Base-by-base conservation (phyloP, 2,113 vertebrate genomes). In the Marmota flaviventris region DNA sequence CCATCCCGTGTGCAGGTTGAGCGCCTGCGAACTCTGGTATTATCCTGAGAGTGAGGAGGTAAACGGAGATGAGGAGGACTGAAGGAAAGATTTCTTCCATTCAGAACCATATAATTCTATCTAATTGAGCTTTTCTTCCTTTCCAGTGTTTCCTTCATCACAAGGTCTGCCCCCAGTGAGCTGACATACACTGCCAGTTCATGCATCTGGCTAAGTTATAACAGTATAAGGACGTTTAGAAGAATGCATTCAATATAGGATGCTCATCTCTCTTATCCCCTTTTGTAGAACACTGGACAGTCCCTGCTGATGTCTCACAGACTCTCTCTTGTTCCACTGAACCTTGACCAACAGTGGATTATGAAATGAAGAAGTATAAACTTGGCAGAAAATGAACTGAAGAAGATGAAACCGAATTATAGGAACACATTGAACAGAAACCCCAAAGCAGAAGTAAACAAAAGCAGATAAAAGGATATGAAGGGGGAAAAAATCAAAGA, bases 361-460 rank as follows among this genome's bases (percentile, higher is more conserved):
- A 10, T 73, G 27, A 86, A 85, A 91, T 73, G 75, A 89, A 92
- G 42, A 48, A 34, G 18, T 73, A 7, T 85, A 73, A 96, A 83
- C 8, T 5, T 32, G 1, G 34, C 56, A 91, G 45, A 86, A 89
- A 78, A 89, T 58, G 25, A 78, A 77, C 53, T 29, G 69, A 82
- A 18, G 25, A 78, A 82, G 39, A 79, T 67, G 58, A 82, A 75
- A 32, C 10, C 42, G 42, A 24, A 65, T 89, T 77, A 77, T 39
- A 27, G 14, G 14, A 86, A 67, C 4, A 87, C 22, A 45, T 12
- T 29, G n/a, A 72, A 65, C 56, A 91, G 24, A 5, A 58, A 72
- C n/a, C 18, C 67, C 67, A 17, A 86, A 63, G 39, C 6, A 89
- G 77, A 89, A 53, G 14, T 75, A 45, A 67, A 95, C 1, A 86